A percentile compares a stretch with the other conserved stretches of the same genome.
Conservation (phyloP, 2,113 vertebrate species). For the Mesocricetus auratus region DNA sequence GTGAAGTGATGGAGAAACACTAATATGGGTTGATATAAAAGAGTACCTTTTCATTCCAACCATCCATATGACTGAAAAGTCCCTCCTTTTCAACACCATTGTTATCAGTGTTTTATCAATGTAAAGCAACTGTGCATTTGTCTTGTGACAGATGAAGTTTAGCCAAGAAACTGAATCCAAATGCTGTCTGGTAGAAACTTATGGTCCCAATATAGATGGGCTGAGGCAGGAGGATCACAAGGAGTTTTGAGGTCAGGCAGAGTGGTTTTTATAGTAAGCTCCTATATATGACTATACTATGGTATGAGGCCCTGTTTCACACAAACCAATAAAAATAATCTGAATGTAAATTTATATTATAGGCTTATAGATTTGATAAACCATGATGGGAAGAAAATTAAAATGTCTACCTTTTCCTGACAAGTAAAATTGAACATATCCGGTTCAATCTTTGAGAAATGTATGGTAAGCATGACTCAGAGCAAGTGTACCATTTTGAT, state of each 20-base stretch:
- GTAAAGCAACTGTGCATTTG: too few relatives aligned
- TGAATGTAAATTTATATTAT: background rate
- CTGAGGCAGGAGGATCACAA: background rate
- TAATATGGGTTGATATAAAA: background rate
- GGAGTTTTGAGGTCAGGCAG: background rate
- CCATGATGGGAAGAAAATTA: background rate
- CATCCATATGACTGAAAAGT: background rate
- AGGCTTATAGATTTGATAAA: background rate
- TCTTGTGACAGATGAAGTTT: background rate
- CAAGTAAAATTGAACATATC: background rate
- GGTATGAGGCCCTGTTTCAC: background rate
- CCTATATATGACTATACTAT: background rate
- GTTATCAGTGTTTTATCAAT: too few relatives aligned
- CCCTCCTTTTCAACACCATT: background rate
- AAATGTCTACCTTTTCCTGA: too few relatives aligned
- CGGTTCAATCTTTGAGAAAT: background rate
- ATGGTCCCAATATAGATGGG: background rate
- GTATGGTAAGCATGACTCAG: too few relatives aligned
- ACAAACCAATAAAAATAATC: background rate
- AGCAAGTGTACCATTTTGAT: background rate
- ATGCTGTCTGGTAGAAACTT: background rate
- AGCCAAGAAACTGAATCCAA: background rate
- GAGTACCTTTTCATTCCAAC: background rate
- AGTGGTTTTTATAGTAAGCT: background rate
- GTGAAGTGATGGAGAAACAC: too few relatives aligned